Percentiles rank a stretch among this genome's conserved stretches.
Conservation (phyloP, 2,113 vertebrate species). For the Tonatia bakeri region DNA sequence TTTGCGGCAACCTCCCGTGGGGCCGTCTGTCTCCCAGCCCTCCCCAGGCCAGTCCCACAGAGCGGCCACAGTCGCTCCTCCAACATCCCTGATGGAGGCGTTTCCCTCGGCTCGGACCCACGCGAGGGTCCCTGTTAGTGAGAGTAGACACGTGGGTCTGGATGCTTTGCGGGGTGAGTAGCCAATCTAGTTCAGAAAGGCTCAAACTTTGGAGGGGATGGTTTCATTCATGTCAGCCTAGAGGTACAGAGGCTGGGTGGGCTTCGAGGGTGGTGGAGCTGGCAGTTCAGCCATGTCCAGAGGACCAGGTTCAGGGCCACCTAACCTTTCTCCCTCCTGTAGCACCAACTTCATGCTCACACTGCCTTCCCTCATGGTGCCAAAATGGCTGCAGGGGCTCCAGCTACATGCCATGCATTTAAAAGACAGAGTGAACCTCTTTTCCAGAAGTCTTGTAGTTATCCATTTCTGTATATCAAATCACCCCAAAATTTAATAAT, state of each 20-base stretch:
- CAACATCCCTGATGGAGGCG: neutral
- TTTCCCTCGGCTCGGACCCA: neutral
- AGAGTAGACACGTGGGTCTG: rapidly evolving
- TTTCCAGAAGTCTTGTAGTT: neutral
- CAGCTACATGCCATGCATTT: neutral
- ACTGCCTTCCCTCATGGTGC: neutral
- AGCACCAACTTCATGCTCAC: neutral
- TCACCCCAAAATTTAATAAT: neutral
- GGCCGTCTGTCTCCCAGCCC: neutral
- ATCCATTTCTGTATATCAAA: neutral
- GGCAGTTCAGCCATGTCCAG: no score
- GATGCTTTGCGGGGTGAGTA: neutral
- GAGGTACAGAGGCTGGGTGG: neutral
- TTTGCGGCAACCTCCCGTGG: neutral
- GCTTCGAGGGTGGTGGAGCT: neutral
- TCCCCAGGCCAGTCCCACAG: neutral
- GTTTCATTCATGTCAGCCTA: neutral
- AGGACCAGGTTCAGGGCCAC: neutral
- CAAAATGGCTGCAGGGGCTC: neutral
- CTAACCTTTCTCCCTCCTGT: neutral
- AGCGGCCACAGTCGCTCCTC: rapidly evolving
- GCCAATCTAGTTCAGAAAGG: neutral
- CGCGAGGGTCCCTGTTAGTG: neutral
- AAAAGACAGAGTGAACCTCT: neutral
- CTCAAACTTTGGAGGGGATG: neutral